Base-by-base conservation (phyloP, 2,113 vertebrate genomes). In the Ancistrus triradiatus region DNA sequence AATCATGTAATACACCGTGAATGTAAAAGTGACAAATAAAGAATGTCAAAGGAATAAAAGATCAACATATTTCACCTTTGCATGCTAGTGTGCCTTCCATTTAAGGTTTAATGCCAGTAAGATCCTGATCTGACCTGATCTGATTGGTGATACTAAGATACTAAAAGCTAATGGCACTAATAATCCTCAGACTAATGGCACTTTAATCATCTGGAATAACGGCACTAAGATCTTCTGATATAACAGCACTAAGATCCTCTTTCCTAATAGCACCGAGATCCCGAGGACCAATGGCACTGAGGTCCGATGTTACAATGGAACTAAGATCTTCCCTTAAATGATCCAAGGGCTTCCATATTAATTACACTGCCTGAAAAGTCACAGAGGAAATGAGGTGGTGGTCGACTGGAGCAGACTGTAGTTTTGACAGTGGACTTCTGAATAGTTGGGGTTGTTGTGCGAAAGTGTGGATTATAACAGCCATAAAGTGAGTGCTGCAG, bases 401-500 rank as follows among this genome's bases (percentile, higher is more conserved):
- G 13, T n/a, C 6, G 14, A 42, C 38, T 15, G 13, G 4, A 15
- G n/a, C 4, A n/a, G 38, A n/a, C 38, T n/a, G n/a, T n/a, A n/a
- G n/a, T n/a, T 42, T n/a, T 42, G 38, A n/a, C 38, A 15, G 38
- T 5, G 38, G 6, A 14, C 11, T 5, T 42, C 38, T 42, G 38
- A 42, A 14, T n/a, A 15, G n/a, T 42, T n/a, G n/a, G n/a, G n/a
- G 38, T 14, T 64, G 77, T 73, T 44, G 25, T 38, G 61, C 21
- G 27, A 78, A 74, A 75, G 78, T 76, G 80, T 83, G 77, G 85
- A 88, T 88, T 89, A 76, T 66, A 69, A 42, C 76, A 76, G 19
- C 77, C 74, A 79, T 81, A 72, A 70, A 44, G 81, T 38, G 72
- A 83, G 83, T 76, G 83, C 75, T 73, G 76, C 86, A 81, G 80